phyloP scores from a whole-genome alignment of 2,113 vertebrate species.

The Calidris pugnax region DNA sequence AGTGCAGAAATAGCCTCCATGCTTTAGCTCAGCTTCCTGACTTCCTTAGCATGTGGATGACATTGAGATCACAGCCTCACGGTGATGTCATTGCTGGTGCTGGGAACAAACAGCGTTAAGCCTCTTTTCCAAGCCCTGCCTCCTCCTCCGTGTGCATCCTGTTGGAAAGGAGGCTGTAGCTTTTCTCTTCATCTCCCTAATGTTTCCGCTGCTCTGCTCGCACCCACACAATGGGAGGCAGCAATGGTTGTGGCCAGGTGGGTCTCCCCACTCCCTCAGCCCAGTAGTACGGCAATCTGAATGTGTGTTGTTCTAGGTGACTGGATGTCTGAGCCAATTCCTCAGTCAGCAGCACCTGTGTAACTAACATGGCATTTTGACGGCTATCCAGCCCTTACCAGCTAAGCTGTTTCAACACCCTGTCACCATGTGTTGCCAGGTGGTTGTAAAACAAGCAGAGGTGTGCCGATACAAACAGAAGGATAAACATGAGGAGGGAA shows the following conservation, averaged over 20 bases:
- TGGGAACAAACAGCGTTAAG: neutral
- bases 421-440: constrained; percentile 55
- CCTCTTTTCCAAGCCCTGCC: neutral
- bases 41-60: neutral
- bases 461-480: constrained; percentile 21
- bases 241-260: neutral
- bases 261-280: neutral
- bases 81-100: neutral
- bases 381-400: constrained; percentile 14
- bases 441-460: constrained; percentile 57
- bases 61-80: neutral
- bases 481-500: neutral
- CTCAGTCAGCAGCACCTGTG: constrained; percentile 46
- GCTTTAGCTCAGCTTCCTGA: neutral
- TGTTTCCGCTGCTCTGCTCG: neutral
- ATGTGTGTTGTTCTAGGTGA: neutral
- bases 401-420: constrained; percentile 48
- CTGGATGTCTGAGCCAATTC: constrained; percentile 60
- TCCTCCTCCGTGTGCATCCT: neutral
- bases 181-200: neutral
- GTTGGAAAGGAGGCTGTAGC: neutral
- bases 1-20: neutral
- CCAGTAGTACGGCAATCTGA: neutral
- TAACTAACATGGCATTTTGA: constrained; percentile 61
- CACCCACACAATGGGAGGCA: neutral